Conservation (phyloP, 2,797 vertebrate species). For the Lycodopsis pacificus region DNA sequence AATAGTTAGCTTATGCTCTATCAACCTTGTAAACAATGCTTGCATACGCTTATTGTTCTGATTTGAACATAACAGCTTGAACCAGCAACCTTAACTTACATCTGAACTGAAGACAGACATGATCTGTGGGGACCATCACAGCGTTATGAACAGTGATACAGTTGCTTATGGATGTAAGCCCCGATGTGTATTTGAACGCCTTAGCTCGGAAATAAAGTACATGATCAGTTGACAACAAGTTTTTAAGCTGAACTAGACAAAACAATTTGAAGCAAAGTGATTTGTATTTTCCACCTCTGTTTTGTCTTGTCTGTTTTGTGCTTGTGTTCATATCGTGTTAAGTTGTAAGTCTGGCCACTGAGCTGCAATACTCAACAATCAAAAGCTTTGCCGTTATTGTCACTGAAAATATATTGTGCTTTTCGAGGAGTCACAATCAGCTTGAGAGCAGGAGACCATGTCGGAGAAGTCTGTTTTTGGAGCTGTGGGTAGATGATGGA, state of each 20-base stretch:
- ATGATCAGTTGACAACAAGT: background rate
- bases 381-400: background rate
- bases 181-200: background rate
- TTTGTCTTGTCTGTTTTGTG: slow-evolving; percentile 6
- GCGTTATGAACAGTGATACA: background rate
- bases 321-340: background rate
- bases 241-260: background rate
- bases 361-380: background rate
- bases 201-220: background rate
- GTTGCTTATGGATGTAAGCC: background rate
- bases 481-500: background rate
- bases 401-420: background rate
- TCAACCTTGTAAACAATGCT: no score
- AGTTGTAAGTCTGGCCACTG: background rate
- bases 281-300: background rate
- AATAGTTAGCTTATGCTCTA: no score
- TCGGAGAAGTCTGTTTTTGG: background rate
- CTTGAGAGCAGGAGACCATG: slow-evolving; percentile 9
- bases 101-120: background rate
- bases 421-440: background rate
- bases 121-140: background rate
- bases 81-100: no score
- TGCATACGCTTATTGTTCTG: no score
- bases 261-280: background rate
- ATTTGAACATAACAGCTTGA: no score